A percentile compares a stretch with the other conserved stretches of the same genome.
Evolutionary conservation across 2,888 invertebrate genomes (phyloP).

Genomic region (Nemotelus pantherinus): DNA sequence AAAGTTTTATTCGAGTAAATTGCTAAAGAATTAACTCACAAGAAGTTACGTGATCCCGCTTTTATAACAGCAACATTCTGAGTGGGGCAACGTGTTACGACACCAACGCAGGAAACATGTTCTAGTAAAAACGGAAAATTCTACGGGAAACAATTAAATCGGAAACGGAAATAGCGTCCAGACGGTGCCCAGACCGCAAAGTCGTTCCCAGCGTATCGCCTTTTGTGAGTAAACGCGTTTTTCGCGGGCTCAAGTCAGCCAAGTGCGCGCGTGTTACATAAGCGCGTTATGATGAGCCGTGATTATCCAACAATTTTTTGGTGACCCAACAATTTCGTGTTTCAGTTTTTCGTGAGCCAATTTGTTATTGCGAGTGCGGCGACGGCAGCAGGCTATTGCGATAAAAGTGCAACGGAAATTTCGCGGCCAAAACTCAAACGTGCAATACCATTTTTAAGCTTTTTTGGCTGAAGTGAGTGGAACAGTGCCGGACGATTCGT

Average conservation of each 20-base stretch:
- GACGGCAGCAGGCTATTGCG: neutral
- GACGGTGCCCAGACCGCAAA: neutral
- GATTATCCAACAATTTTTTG: conserved; percentile 50
- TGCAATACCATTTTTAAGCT: neutral
- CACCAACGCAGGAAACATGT: conserved; percentile 36
- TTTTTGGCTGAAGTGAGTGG: neutral
- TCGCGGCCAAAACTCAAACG: neutral
- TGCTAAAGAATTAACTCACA: neutral
- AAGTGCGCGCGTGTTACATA: conserved; percentile 54
- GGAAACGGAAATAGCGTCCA: neutral
- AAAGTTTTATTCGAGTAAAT: conserved; percentile 21
- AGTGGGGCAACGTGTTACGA: conserved; percentile 45
- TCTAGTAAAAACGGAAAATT: conserved; percentile 34
- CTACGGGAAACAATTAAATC: conserved; percentile 15
- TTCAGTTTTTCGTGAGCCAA: conserved; percentile 35
- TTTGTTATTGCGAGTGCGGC: conserved; percentile 16
- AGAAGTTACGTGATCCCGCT: conserved; percentile 41
- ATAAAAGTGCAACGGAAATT: conserved; percentile 1
- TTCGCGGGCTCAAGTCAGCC: conserved; percentile 20
- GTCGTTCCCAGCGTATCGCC: neutral
- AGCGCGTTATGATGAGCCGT: conserved; percentile 54
- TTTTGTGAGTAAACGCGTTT: neutral
- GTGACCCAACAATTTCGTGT: conserved; percentile 41
- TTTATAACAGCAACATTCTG: conserved; percentile 40
- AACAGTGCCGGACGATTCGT: neutral